Conservation (phyloP, 2,113 vertebrate genomes). For the Cottus gobio region DNA sequence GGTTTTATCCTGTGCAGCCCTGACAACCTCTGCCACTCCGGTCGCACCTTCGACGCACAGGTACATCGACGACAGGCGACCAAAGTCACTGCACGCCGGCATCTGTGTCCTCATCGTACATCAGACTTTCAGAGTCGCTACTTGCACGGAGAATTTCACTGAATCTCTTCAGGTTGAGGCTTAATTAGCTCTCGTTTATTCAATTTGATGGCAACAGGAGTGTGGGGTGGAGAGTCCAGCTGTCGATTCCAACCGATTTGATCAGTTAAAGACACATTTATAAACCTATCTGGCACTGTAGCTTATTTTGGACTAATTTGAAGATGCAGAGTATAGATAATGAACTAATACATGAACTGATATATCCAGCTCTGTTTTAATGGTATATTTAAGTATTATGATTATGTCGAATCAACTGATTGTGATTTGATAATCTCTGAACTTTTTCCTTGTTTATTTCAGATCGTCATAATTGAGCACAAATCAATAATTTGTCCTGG, state of each 20-base stretch:
- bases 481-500: slow-evolving; percentile 99
- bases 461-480: slow-evolving; percentile 99
- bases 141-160: not conserved
- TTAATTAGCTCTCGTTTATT: not conserved
- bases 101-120: not conserved
- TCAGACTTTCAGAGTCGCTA: not conserved
- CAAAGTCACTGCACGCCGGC: not conserved
- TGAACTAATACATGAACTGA: not conserved
- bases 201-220: not conserved
- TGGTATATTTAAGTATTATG: not conserved
- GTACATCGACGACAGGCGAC: slow-evolving; percentile 64
- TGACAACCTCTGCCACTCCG: slow-evolving; percentile 98
- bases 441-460: slow-evolving; percentile 27
- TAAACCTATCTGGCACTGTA: not conserved
- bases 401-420: not conserved
- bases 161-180: not conserved
- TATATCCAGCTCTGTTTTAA: not conserved
- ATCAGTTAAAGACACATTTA: not conserved
- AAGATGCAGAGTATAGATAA: not conserved
- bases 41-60: slow-evolving; percentile 98
- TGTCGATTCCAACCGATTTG: not conserved
- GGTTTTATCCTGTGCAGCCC: slow-evolving; percentile 98
- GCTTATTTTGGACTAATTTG: not conserved
- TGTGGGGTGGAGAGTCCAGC: too few species aligned
- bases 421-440: not conserved